phyloP scores from a whole-genome alignment of 2,888 invertebrate genomes.

The Anticlea derivata region DNA sequence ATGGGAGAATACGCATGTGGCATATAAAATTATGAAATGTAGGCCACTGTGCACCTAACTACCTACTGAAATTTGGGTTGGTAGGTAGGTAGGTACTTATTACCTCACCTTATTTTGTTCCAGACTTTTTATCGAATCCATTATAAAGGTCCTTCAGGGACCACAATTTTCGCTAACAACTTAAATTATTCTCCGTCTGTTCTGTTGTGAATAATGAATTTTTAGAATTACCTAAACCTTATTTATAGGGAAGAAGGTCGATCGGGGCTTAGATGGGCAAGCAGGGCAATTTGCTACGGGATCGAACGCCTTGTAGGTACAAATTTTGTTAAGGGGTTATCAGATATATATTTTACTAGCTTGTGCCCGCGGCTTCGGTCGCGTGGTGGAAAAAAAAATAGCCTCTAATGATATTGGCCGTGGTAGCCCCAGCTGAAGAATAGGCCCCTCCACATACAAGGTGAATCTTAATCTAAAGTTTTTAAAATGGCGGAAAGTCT shows the following conservation, averaged over 20 bases:
- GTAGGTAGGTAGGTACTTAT: neutral
- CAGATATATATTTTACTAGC: slow-evolving; percentile 17
- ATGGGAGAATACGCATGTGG: too few relatives aligned
- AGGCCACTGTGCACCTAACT: too few relatives aligned
- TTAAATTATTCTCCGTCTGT: slow-evolving; percentile 10
- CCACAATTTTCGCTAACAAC: neutral
- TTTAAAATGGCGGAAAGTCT: too few relatives aligned
- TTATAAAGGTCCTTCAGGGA: neutral
- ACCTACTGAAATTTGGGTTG: too few relatives aligned
- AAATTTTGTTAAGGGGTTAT: slow-evolving; percentile 10
- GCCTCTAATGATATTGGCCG: too few relatives aligned
- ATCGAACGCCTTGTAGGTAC: slow-evolving; percentile 14
- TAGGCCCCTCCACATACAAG: too few relatives aligned
- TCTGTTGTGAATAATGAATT: slow-evolving; percentile 4
- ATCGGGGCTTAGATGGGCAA: slow-evolving; percentile 19
- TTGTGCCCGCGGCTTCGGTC: too few relatives aligned
- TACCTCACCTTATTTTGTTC: neutral
- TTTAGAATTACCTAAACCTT: slow-evolving; percentile 4
- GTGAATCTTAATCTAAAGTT: too few relatives aligned
- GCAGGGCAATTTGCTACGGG: slow-evolving; percentile 27
- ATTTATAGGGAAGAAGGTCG: slow-evolving; percentile 14
- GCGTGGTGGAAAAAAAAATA: neutral
- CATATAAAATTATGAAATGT: too few relatives aligned
- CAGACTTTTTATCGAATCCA: too few relatives aligned
- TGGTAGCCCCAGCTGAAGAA: too few relatives aligned